phyloP scores from a whole-genome alignment of 2,113 vertebrate genomes.

The Micronycteris hirsuta region DNA sequence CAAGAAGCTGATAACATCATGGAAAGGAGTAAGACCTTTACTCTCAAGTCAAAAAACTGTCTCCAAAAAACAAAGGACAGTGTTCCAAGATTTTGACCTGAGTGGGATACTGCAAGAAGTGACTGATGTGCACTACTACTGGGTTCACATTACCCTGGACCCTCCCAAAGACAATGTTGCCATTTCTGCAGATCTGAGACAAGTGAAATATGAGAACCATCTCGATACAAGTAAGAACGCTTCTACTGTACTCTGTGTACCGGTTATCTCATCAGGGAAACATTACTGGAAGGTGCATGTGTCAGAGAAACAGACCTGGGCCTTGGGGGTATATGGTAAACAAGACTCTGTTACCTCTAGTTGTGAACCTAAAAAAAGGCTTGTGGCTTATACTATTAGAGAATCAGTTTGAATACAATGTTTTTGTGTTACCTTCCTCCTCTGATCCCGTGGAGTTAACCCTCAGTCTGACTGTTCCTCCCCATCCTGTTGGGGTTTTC shows the following conservation, averaged over 20 bases:
- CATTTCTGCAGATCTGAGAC: background rate
- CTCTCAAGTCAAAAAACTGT: too few species aligned
- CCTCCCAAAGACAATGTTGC: background rate
- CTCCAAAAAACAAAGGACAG: background rate
- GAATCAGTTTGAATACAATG: too few species aligned
- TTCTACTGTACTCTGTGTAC: background rate
- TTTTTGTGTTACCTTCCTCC: background rate
- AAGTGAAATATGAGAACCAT: background rate
- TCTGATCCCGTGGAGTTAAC: rapidly evolving
- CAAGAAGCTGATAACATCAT: too few species aligned
- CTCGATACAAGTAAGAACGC: too few species aligned
- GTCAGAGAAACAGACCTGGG: background rate
- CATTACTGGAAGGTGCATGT: constrained; percentile 37
- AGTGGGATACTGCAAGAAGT: background rate
- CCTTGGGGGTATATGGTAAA: background rate
- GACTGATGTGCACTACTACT: rapidly evolving
- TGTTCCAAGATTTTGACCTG: background rate
- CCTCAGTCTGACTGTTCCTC: background rate
- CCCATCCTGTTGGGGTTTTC: background rate
- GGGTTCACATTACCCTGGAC: background rate
- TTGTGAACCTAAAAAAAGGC: too few species aligned
- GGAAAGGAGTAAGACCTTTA: too few species aligned
- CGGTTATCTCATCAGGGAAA: background rate
- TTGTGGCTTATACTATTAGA: too few species aligned
- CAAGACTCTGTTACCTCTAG: too few species aligned